Base-by-base conservation (phyloP, 1,140 invertebrate genomes). In the Manduca sexta region DNA sequence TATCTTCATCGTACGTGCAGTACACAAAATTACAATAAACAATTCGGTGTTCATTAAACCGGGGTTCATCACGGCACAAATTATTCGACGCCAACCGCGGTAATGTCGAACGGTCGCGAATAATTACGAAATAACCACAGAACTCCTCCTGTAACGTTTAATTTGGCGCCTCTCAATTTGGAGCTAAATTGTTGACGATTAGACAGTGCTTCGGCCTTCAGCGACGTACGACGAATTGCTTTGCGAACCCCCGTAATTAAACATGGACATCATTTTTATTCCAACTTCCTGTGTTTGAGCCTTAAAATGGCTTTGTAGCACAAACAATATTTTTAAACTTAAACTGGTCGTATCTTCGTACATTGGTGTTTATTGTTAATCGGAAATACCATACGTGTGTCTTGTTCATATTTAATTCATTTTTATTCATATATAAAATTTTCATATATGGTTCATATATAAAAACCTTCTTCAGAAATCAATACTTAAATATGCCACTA, bases 21-120 rank as follows among this genome's bases (percentile, higher is more conserved):
- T n/a, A n/a, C n/a, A 64, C 66, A 65, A 76, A 79, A 82, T 82
- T 79, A 84, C 74, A 84, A 82, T 82, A 78, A 82, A 84, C 77
- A 80, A 80, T 80, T 80, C 74, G 42, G 66, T 54, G 61, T 72
- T 82, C 81, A 84, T 84, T 84, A 80, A 66, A 62, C 54, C 46
- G 53, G 60, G 56, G 65, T 74, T 80, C 74, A 84, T 84, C 68
- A 75, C 73, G 65, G 67, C 21, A 30, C 14, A 74, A 81, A 82
- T 84, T 82, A 84, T 79, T 75, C 70, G 54, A 67, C 67, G 70
- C 67, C 70, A 75, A 67, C 69, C 69, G 67, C 70, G 62, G 69
- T 81, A 81, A 84, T 80, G 77, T 74, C 67, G 69, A 74, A 74
- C 68, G 69, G 68, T 65, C 69, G 58, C 68, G 65, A 69, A 74